Percentiles rank a stretch among this genome's conserved stretches.
phyloP scores from a whole-genome alignment of 2,113 vertebrate species.

The Melozone crissalis region DNA sequence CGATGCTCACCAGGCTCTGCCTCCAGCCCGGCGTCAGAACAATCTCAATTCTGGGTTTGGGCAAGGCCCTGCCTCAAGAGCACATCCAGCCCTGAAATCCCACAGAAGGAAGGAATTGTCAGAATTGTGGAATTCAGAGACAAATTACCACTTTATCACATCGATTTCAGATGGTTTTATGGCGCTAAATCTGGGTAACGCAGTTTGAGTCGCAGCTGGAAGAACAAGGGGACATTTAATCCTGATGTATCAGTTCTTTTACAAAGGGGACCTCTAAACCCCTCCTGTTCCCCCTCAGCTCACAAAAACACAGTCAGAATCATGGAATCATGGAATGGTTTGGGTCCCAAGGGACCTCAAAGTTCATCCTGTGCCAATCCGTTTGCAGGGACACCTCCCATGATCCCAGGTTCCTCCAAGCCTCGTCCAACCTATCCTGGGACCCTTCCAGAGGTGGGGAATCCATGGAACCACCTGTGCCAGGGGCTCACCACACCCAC shows the following conservation, averaged over 20 bases:
- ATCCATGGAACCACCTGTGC: background rate
- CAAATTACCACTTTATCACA: background rate
- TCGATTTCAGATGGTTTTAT: accelerated
- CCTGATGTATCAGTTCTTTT: background rate
- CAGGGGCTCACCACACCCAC: background rate
- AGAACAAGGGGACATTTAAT: accelerated
- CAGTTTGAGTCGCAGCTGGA: background rate
- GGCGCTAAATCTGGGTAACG: accelerated
- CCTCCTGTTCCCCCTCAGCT: background rate
- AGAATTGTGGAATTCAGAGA: background rate
- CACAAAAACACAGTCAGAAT: background rate
- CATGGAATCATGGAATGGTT: background rate
- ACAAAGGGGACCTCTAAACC: accelerated
- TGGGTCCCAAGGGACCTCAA: background rate
- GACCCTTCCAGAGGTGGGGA: background rate
- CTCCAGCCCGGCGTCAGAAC: background rate
- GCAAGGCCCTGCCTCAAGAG: background rate
- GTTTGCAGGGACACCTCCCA: background rate
- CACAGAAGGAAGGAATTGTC: background rate
- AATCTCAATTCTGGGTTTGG: background rate
- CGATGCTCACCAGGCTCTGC: background rate
- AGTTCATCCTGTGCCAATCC: background rate
- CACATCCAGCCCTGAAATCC: background rate
- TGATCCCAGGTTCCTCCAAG: background rate
- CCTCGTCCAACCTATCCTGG: accelerated